Percentiles rank a stretch among this genome's conserved stretches.
Evolutionary conservation across 2,113 vertebrate genomes (phyloP).

Genomic region (Tachysurus vachellii): DNA sequence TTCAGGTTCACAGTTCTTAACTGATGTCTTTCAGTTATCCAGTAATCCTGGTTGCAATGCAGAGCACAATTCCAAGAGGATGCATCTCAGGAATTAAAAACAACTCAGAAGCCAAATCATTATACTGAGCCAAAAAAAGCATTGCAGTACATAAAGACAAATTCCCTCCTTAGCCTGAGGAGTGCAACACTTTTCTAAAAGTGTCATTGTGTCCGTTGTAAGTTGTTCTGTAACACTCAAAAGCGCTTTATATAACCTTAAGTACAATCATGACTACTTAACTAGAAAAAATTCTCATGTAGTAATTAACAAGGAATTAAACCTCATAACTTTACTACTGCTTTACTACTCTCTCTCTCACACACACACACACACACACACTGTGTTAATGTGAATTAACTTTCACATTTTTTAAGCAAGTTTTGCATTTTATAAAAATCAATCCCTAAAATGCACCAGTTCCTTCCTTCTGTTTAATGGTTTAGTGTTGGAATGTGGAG

Average conservation of each 20-base stretch:
- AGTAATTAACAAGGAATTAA: background rate
- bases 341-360: background rate
- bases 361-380: background rate
- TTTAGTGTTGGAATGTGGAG: slow-evolving; percentile 30
- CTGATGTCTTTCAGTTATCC: slow-evolving; percentile 2
- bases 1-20: background rate
- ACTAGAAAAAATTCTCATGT: background rate
- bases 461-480: slow-evolving; percentile 11
- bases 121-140: slow-evolving; percentile 1
- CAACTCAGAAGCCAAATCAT: slow-evolving; percentile 5
- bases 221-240: background rate
- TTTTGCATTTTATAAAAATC: background rate
- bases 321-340: background rate
- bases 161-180: background rate
- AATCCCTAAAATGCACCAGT: slow-evolving; percentile 10
- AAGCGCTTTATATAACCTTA: background rate
- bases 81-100: background rate
- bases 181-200: background rate
- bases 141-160: slow-evolving; percentile 5
- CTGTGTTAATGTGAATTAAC: background rate
- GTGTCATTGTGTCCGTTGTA: background rate
- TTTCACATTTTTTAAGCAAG: background rate
- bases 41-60: background rate
- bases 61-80: background rate
- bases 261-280: background rate